Evolutionary conservation across 1,140 invertebrate species (phyloP).

Genomic region (Calosoma granatense): DNA sequence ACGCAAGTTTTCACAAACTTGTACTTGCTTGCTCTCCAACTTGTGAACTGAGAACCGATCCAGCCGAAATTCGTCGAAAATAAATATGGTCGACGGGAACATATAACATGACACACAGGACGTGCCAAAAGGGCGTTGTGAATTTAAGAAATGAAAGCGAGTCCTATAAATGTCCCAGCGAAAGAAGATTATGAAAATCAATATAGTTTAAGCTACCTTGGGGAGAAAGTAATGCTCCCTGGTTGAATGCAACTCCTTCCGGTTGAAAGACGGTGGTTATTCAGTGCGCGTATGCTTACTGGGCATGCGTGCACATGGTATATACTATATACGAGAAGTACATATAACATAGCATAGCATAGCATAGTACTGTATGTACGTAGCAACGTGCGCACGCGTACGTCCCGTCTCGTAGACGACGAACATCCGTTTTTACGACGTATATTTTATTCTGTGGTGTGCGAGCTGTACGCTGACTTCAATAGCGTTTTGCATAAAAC

Average conservation of each 20-base stretch:
- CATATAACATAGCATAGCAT: no score
- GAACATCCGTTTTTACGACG: background rate
- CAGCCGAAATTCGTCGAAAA: no score
- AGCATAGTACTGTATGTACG: background rate
- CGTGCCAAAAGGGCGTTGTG: no score
- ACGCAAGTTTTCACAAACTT: background rate
- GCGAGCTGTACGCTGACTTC: background rate
- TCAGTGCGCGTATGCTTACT: no score
- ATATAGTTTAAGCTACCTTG: background rate
- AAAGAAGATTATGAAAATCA: background rate
- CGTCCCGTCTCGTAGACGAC: no score
- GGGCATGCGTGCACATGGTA: no score
- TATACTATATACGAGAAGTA: no score
- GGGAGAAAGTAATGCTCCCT: background rate
- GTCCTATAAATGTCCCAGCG: background rate
- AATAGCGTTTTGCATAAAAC: conserved; percentile 7
- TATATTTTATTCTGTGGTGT: background rate
- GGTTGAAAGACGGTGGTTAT: no score
- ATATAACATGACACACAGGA: no score
- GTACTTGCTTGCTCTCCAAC: no score
- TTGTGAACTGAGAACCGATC: no score
- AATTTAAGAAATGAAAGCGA: background rate
- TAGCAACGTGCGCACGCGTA: background rate
- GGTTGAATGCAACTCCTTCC: background rate
- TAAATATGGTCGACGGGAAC: no score